Evolutionary conservation across 1,140 invertebrate species (phyloP).

Genomic region (Leptonema lineaticorne): DNA sequence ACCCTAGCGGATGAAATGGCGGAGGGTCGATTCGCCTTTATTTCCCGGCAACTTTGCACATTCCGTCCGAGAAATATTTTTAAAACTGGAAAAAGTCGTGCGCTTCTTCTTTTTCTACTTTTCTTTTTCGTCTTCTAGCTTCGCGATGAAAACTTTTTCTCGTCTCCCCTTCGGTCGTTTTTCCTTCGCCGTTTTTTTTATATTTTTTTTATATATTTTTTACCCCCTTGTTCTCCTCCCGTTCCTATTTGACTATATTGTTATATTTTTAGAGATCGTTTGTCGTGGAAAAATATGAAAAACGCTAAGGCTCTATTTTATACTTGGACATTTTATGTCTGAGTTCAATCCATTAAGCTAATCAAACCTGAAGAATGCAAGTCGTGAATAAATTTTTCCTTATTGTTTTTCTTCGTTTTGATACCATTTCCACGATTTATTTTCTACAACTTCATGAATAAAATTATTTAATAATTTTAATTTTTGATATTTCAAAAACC

Average conservation of each 20-base stretch:
- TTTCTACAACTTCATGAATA: too few species aligned
- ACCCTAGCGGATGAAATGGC: background rate
- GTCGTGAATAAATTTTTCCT: too few species aligned
- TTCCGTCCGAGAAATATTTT: constrained; percentile 17
- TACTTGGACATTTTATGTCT: background rate
- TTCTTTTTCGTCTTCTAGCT: too few species aligned
- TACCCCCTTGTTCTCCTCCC: background rate
- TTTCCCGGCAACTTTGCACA: constrained; percentile 24
- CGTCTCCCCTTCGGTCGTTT: too few species aligned
- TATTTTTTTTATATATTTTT: too few species aligned
- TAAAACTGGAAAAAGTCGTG: constrained; percentile 15
- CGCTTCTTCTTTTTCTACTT: too few species aligned
- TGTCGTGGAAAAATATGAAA: background rate
- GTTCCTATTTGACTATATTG: background rate
- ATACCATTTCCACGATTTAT: too few species aligned
- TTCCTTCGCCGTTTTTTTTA: too few species aligned
- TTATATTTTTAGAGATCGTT: background rate
- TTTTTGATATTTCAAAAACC: too few species aligned
- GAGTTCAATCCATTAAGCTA: background rate
- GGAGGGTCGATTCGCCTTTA: background rate
- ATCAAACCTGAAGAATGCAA: background rate
- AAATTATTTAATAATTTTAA: too few species aligned
- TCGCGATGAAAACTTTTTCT: background rate
- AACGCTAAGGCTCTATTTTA: background rate
- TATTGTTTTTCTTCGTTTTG: too few species aligned